Evolutionary conservation across 2,113 vertebrate genomes (phyloP).

Genomic region (Thalassarche chlororhynchos): DNA sequence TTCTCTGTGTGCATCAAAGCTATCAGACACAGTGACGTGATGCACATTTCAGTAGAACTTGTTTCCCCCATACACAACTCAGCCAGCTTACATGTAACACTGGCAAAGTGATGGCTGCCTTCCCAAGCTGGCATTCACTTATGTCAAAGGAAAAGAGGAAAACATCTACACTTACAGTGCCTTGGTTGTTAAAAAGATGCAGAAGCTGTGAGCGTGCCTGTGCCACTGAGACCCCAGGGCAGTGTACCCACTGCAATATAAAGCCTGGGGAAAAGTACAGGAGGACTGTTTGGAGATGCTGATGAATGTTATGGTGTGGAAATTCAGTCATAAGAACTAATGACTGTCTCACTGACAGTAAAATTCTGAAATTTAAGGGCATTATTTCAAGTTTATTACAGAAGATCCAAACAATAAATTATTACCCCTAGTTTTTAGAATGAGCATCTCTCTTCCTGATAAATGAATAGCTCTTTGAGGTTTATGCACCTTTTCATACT

Average conservation of each 20-base stretch:
- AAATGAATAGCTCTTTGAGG: conserved; percentile 64
- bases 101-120: neutral
- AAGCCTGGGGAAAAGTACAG: neutral
- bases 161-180: neutral
- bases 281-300: conserved; percentile 6
- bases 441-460: conserved; percentile 50
- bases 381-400: conserved; percentile 71
- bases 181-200: neutral
- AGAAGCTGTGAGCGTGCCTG: neutral
- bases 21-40: neutral
- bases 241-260: neutral
- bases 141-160: neutral
- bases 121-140: neutral
- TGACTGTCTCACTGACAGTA: conserved; percentile 65
- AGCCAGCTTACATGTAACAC: neutral
- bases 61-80: neutral
- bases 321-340: conserved; percentile 71
- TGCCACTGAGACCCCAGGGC: neutral
- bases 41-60: neutral
- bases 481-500: conserved; percentile 70
- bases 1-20: neutral
- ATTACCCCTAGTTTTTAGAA: conserved; percentile 46
- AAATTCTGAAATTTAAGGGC: conserved; percentile 68
- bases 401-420: conserved; percentile 67
- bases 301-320: conserved; percentile 51